Percentiles rank a stretch among this genome's conserved stretches.
These are phyloP conservation scores for Drosophila nebulosa DNA, from an alignment of 1,140 invertebrate species.

Conservation along the genomic window DNA sequence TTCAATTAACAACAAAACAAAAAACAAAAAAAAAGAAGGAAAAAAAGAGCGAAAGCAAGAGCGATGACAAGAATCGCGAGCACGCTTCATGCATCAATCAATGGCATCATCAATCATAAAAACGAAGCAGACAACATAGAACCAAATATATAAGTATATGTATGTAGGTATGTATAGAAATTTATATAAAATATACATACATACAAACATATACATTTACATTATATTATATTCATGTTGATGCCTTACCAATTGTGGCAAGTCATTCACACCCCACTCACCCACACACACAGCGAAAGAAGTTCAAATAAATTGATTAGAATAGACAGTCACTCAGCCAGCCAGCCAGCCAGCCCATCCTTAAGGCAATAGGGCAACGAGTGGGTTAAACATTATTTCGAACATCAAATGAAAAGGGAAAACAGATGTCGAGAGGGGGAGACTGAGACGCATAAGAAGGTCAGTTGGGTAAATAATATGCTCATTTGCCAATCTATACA, in stretches of 20 bases:
- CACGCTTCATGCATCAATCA: conserved; percentile 72
- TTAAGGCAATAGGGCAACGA: not conserved
- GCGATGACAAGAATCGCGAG: conserved; percentile 29
- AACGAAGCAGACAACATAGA: conserved; percentile 33
- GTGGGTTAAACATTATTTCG: not conserved
- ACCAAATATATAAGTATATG: no score
- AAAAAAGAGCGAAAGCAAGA: not conserved
- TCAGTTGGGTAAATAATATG: not conserved
- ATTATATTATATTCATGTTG: conserved; percentile 37
- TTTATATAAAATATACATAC: conserved; percentile 11
- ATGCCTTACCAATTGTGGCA: conserved; percentile 26
- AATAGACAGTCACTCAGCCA: not conserved
- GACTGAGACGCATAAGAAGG: not conserved
- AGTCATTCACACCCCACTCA: conserved; percentile 21
- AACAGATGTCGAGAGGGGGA: not conserved
- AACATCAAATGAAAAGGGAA: not conserved
- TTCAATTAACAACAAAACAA: conserved; percentile 68
- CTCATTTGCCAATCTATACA: not conserved
- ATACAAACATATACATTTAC: not conserved
- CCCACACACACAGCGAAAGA: not conserved
- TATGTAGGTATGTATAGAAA: conserved; percentile 22
- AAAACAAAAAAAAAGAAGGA: conserved; percentile 33
- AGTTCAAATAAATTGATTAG: not conserved
- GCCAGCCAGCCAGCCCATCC: not conserved
- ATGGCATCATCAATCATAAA: conserved; percentile 75